Evolutionary conservation across 2,113 vertebrate genomes (phyloP).

Genomic region (Pyrgilauda ruficollis): DNA sequence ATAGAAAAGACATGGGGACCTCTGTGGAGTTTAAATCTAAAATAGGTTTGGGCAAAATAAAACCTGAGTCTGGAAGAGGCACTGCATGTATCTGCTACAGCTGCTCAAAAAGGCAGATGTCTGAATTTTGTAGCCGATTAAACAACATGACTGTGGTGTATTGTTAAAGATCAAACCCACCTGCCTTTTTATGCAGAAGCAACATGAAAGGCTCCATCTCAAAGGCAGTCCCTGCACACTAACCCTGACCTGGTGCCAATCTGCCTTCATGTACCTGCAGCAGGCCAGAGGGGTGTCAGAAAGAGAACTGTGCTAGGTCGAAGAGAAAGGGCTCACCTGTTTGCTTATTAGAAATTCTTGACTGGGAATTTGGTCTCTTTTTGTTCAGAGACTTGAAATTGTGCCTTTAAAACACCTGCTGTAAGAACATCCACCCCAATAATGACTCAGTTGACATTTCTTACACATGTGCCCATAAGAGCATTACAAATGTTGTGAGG

Average conservation of each 20-base stretch:
- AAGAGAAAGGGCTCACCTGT: background rate
- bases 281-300: background rate
- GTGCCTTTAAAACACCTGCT: background rate
- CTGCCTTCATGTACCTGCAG: background rate
- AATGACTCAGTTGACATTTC: background rate
- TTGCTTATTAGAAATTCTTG: background rate
- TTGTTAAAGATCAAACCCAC: conserved; percentile 17
- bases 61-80: background rate
- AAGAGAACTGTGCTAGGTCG: background rate
- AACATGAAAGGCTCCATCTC: background rate
- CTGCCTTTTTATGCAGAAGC: background rate
- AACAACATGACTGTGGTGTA: background rate
- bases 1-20: background rate
- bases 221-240: background rate
- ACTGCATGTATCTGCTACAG: background rate
- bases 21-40: background rate
- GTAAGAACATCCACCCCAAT: background rate
- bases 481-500: background rate
- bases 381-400: background rate
- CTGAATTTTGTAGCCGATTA: conserved; percentile 11
- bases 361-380: background rate
- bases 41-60: background rate
- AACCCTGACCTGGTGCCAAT: background rate
- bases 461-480: background rate
- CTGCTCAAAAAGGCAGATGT: background rate